phyloP scores from a whole-genome alignment of 2,113 vertebrate genomes.

The Ceyx cyanopectus region DNA sequence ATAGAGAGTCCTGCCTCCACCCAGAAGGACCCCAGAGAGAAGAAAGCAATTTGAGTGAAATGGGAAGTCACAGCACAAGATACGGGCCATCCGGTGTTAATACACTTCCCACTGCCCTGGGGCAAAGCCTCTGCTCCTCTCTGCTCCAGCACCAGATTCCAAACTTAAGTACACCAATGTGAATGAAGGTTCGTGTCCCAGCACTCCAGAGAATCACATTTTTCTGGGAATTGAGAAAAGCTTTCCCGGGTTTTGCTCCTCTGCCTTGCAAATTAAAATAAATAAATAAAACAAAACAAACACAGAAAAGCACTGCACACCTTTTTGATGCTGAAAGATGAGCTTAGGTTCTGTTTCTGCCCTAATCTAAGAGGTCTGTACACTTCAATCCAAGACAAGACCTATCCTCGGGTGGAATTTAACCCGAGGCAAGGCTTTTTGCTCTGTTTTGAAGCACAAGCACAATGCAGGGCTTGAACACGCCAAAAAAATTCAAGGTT shows the following conservation, averaged over 20 bases:
- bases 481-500: neutral
- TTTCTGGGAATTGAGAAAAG: neutral
- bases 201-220: fast-evolving
- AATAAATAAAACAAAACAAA: too few relatives aligned
- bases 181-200: fast-evolving
- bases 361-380: neutral
- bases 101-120: fast-evolving
- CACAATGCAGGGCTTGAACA: neutral
- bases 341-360: neutral
- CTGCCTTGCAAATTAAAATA: neutral
- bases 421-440: neutral
- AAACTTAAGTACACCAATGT: fast-evolving
- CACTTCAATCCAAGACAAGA: neutral
- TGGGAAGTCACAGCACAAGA: neutral
- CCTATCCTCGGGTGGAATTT: neutral
- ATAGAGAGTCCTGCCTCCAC: neutral
- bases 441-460: neutral
- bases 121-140: neutral
- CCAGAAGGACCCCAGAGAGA: neutral
- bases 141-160: neutral
- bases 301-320: too few relatives aligned
- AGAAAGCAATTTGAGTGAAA: neutral
- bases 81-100: neutral
- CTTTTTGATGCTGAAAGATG: neutral
- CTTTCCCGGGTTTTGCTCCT: neutral